phyloP scores from a whole-genome alignment of 2,888 invertebrate genomes.

The Calameuta pallipes region DNA sequence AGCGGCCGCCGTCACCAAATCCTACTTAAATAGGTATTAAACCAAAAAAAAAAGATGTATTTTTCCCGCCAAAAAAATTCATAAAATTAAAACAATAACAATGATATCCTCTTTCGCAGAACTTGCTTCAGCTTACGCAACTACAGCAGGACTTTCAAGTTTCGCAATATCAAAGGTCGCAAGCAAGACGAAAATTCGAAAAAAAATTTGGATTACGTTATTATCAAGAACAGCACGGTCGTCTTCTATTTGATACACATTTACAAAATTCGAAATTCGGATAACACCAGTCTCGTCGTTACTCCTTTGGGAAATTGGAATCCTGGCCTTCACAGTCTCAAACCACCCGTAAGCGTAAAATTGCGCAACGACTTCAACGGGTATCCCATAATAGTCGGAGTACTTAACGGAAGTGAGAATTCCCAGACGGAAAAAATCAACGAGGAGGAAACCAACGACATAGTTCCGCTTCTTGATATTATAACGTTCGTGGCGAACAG shows the following conservation, averaged over 20 bases:
- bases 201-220: slow-evolving; percentile 43
- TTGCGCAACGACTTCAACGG: slow-evolving; percentile 54
- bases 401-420: slow-evolving; percentile 66
- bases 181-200: slow-evolving; percentile 28
- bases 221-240: slow-evolving; percentile 39
- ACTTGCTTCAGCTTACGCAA: slow-evolving; percentile 32
- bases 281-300: slow-evolving; percentile 56
- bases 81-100: neutral
- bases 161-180: slow-evolving; percentile 21
- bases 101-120: slow-evolving; percentile 22
- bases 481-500: slow-evolving; percentile 69
- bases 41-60: neutral
- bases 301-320: slow-evolving; percentile 56
- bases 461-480: slow-evolving; percentile 65
- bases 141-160: slow-evolving; percentile 30
- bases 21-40: slow-evolving; percentile 45
- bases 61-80: neutral
- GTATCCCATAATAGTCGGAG: slow-evolving; percentile 65
- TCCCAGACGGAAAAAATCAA: slow-evolving; percentile 60
- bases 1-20: slow-evolving; percentile 12
- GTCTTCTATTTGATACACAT: slow-evolving; percentile 54
- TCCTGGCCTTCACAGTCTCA: slow-evolving; percentile 42
- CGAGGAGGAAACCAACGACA: slow-evolving; percentile 66
- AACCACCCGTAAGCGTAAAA: slow-evolving; percentile 46
- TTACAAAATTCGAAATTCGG: slow-evolving; percentile 57